Base-by-base conservation (phyloP, 2,888 invertebrate species). In the Ashinkailepas kermadecensis region DNA sequence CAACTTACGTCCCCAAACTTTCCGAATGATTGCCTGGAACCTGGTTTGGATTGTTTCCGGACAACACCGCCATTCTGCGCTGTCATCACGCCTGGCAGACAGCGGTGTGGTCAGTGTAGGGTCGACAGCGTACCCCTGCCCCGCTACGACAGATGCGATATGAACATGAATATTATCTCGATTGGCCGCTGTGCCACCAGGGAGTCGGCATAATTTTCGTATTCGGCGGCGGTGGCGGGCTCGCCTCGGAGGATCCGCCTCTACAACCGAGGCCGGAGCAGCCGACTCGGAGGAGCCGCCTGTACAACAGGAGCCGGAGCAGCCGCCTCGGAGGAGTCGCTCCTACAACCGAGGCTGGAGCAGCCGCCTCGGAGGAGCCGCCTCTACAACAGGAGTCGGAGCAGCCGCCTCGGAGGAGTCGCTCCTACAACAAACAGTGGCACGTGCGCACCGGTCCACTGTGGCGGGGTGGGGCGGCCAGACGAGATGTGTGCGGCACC, bases 101-200 rank as follows among this genome's bases (percentile, higher is more conserved):
- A 39, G 39, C 39, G 39, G 39, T 4, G 1, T 25, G n/a, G n/a
- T 23, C 67, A 11, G 7, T 12, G 23, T 64, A 10, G 8, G 67
- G 67, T 67, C 67, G 67, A 67, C 25, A 23, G 12, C 67, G 25
- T 12, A 67, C 67, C 67, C 64, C 12, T 67, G 67, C 10, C 67
- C 67, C 67, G 23, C 23, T 23, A 25, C 23, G 67, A 67, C 67
- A 25, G 67, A 67, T 67, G 9, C 23, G 67, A 67, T 23, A 67
- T 25, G 67, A 21, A 67, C 67, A 67, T 67, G 67, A 23, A 67
- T 67, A 67, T 67, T 67, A 67, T 67, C 67, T 67, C 67, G n/a
- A 67, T 67, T 67, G 67, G 23, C 67, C 39, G 21, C 25, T 1
- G 23, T 11, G 67, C 25, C 25, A 21, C 67, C 67, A 25, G 67